Base-by-base conservation (phyloP, 2,888 invertebrate species). In the Xanthorhoe spadicearia region DNA sequence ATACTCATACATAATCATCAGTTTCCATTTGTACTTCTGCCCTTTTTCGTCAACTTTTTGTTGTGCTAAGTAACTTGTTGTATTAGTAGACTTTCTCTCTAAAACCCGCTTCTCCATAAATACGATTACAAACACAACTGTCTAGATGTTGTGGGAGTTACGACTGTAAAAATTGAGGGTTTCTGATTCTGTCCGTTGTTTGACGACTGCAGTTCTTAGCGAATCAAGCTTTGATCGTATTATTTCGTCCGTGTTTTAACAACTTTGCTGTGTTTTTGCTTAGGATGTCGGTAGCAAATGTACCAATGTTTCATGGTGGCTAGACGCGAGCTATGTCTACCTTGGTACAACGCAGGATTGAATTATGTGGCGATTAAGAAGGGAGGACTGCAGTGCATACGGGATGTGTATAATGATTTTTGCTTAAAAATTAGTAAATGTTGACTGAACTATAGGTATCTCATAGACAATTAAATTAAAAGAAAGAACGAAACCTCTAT, bases 1-100 rank as follows among this genome's bases (percentile, higher is more conserved):
- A 71, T 66, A 65, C 61, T 72, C 69, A 68, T 69, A 69, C 68
- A 69, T 69, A 74, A 65, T 55, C 66, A 74, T 67, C 58, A 68
- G 65, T 52, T 70, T 69, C 48, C 65, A 74, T 74, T 71, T 71
- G 66, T 71, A 51, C 60, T 48, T 48, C 54, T 53, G 58, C 57
- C 56, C 55, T 65, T 70, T 69, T 65, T 70, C 55, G 51, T 17
- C 17, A 66, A 74, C 66, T 72, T 70, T 74, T 66, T 71, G 51
- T 63, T 66, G 64, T 67, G 50, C 18, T 55, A 54, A 15, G 61
- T 32, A 66, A 60, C 54, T 51, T 23, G 50, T 50, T 50, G 2
- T 19, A 51, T 51, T 51, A 51, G 59, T 62, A 23, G 38, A 35
- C 8, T 60, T 65, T 64, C 64, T 56, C 23, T 5, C 35, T 38